phyloP scores from a whole-genome alignment of 2,113 vertebrate species.

The Engraulis encrasicolus region DNA sequence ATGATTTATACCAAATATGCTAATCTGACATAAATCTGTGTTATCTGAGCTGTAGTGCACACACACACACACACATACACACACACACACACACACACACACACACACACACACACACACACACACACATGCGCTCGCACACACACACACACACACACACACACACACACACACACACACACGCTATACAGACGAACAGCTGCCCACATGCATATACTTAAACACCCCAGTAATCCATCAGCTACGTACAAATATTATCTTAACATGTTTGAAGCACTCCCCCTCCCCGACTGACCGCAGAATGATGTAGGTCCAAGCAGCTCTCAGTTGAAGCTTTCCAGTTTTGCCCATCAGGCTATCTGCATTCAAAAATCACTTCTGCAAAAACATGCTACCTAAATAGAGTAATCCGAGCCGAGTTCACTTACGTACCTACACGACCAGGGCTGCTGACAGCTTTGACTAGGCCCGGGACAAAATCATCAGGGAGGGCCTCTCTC shows the following conservation, averaged over 20 bases:
- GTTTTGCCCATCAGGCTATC: not conserved
- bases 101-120: not conserved
- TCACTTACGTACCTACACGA: too few species aligned
- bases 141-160: not conserved
- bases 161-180: not conserved
- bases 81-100: not conserved
- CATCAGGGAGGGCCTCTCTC: too few species aligned
- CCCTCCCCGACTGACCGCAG: not conserved
- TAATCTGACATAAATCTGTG: conserved; percentile 19
- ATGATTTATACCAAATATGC: not conserved
- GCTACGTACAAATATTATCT: not conserved
- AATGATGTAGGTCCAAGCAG: not conserved
- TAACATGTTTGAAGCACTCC: not conserved
- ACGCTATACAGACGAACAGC: not conserved
- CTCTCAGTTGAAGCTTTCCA: not conserved
- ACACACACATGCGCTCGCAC: not conserved
- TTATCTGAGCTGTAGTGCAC: not conserved
- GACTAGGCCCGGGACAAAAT: too few species aligned
- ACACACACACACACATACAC: not conserved
- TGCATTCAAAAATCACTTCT: not conserved
- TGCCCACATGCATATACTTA: not conserved
- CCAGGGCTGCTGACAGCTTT: too few species aligned
- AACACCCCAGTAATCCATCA: not conserved
- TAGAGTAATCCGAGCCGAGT: not conserved
- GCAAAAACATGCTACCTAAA: not conserved